A percentile compares a stretch with the other conserved stretches of the same genome.
phyloP scores from a whole-genome alignment of 2,888 invertebrate species.

The Cerastoderma edule region DNA sequence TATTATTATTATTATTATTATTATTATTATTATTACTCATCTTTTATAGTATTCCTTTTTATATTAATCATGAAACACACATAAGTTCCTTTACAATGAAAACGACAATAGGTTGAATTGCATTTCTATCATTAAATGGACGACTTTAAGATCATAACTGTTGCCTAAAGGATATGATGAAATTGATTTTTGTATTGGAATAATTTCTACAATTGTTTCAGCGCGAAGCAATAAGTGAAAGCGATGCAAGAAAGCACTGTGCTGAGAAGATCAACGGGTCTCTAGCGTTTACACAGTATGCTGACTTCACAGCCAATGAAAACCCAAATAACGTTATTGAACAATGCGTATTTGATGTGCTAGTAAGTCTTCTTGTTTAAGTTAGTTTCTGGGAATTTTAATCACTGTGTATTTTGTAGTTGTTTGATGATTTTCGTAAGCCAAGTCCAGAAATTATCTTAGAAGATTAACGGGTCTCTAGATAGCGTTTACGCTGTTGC shows the following conservation, averaged over 20 bases:
- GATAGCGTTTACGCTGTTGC: not conserved
- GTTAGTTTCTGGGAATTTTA: not conserved
- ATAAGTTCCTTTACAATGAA: not conserved
- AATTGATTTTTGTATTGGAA: no score
- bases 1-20: no score
- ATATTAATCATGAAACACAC: not conserved
- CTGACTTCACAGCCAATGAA: constrained; percentile 6
- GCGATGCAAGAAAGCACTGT: constrained; percentile 5
- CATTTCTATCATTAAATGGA: not conserved
- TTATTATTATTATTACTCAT: no score
- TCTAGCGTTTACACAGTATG: constrained; percentile 1
- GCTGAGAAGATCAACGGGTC: constrained; percentile 12
- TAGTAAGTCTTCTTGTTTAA: constrained; percentile 4
- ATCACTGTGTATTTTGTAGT: not conserved
- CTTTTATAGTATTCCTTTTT: no score
- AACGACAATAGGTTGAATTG: not conserved
- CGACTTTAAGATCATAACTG: no score
- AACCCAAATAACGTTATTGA: constrained; percentile 9
- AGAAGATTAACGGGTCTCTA: not conserved
- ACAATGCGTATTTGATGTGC: constrained; percentile 29
- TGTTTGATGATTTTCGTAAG: not conserved
- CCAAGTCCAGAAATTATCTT: not conserved
- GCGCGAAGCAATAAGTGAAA: not conserved
- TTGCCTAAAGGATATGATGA: no score
- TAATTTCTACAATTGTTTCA: not conserved